phyloP scores from a whole-genome alignment of 2,113 vertebrate species.

The Neolamprologus cancellatus region DNA sequence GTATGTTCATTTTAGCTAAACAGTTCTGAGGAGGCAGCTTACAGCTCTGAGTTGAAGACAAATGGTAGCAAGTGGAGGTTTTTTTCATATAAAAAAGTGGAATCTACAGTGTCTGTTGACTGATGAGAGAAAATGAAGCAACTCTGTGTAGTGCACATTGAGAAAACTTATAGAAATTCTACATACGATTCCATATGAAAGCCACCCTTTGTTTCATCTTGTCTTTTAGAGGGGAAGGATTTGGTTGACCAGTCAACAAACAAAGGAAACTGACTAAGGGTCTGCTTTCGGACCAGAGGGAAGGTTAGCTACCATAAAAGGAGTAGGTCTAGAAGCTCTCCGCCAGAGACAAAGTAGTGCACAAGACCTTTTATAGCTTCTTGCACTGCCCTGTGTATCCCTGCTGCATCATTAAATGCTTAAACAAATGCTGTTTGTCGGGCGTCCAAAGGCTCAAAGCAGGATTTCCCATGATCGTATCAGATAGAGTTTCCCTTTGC shows the following conservation, averaged over 20 bases:
- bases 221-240: conserved; percentile 11
- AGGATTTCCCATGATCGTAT: conserved; percentile 58
- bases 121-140: neutral
- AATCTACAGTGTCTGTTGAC: neutral
- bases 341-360: conserved; percentile 14
- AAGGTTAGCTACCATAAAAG: conserved; percentile 41
- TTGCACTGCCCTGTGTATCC: neutral
- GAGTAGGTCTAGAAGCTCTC: conserved; percentile 12
- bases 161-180: neutral
- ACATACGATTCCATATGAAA: neutral
- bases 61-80: neutral
- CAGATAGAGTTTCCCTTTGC: conserved; percentile 5
- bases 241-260: conserved; percentile 42
- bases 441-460: neutral
- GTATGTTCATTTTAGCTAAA: neutral
- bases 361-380: conserved; percentile 39
- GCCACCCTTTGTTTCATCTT: neutral
- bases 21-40: neutral
- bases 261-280: conserved; percentile 34
- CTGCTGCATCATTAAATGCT: conserved; percentile 35
- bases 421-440: conserved; percentile 43
- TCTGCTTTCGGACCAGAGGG: neutral
- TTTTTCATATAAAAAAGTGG: neutral
- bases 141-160: neutral
- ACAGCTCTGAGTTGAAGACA: neutral